These are phyloP conservation scores for Alcis repandata DNA, from an alignment of 2,888 invertebrate species.

Conservation along the genomic window DNA sequence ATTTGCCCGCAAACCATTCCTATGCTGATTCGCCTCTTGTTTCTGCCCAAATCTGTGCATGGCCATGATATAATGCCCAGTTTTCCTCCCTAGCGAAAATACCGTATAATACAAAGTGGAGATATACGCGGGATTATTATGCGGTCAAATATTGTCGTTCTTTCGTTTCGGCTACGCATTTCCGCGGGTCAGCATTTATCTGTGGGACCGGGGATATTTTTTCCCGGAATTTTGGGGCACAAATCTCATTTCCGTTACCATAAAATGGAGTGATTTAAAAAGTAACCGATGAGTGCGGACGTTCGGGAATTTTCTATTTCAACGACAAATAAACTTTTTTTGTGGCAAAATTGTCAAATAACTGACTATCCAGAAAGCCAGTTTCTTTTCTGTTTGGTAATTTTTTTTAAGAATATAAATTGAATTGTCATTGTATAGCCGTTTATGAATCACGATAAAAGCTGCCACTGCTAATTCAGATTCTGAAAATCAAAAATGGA, in stretches of 20 bases:
- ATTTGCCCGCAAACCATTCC: conserved; percentile 83
- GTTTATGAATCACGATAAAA: conserved; percentile 20
- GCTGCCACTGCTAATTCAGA: conserved; percentile 55
- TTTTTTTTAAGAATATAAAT: not conserved
- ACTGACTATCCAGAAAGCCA: not conserved
- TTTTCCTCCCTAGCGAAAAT: conserved; percentile 67
- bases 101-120: conserved; percentile 54
- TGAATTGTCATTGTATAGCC: not conserved
- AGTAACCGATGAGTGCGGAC: conserved; percentile 22
- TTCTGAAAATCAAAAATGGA: conserved; percentile 56
- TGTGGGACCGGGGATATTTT: conserved; percentile 29
- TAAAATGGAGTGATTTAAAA: conserved; percentile 31
- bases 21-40: conserved; percentile 85
- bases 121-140: conserved; percentile 57
- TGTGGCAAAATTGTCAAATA: not conserved
- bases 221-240: conserved; percentile 26
- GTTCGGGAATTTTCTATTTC: conserved; percentile 13
- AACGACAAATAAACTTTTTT: not conserved
- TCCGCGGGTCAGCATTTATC: conserved; percentile 52
- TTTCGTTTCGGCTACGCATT: conserved; percentile 54
- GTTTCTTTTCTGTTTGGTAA: not conserved
- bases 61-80: conserved; percentile 73
- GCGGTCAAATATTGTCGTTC: conserved; percentile 59
- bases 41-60: conserved; percentile 80
- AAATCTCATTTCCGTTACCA: conserved; percentile 34